Evolutionary conservation across 2,113 vertebrate species (phyloP), one percentile per base, ranked within the genome.

Genomic region (Danionella cerebrum): DNA sequence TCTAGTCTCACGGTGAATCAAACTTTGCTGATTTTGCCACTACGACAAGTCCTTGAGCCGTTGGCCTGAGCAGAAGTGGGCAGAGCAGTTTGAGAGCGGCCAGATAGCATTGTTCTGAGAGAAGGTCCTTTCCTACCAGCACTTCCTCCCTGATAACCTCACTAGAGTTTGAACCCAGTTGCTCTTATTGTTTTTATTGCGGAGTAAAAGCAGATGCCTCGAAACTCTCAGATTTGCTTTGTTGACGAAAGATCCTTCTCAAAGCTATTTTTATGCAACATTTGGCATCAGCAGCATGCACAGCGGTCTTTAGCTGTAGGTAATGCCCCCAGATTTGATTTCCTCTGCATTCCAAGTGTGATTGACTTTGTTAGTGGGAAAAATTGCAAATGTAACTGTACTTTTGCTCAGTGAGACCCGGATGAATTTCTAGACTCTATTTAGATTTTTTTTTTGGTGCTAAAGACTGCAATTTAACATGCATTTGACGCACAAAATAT

Each of bases 51-150:
- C 2, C 12, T 24, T 3, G 18, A 21, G 19, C 50, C 2, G n/a
- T 39, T 41, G 10, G 27, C 16, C 39, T 45, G 21, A 68, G 54
- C 13, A 65, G 47, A 41, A 44, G 36, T 44, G 54, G 29, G 55
- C 66, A 71, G 65, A 51, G 22, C 66, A 45, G 45, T 29, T 25
- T 75, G 25, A 60, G 39, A 58, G 33, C 31, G 65, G 33, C 44
- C 47, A 70, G 72, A 70, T 73, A 67, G 70, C 65, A 75, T 79
- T 77, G 78, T 79, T 79, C 29, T 38, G 38, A 60, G 41, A 36
- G 29, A 41, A 8, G 42, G 67, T 53, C 53, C 41, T 65, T 65
- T 70, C 64, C 73, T 64, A 67, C 66, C 54, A 60, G 54, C 63
- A 53, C 65, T 77, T 76, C 72, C 74, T 67, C 27, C 11, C 42